Evolutionary conservation across 2,797 vertebrate genomes (phyloP).

Genomic region (Picus viridis): DNA sequence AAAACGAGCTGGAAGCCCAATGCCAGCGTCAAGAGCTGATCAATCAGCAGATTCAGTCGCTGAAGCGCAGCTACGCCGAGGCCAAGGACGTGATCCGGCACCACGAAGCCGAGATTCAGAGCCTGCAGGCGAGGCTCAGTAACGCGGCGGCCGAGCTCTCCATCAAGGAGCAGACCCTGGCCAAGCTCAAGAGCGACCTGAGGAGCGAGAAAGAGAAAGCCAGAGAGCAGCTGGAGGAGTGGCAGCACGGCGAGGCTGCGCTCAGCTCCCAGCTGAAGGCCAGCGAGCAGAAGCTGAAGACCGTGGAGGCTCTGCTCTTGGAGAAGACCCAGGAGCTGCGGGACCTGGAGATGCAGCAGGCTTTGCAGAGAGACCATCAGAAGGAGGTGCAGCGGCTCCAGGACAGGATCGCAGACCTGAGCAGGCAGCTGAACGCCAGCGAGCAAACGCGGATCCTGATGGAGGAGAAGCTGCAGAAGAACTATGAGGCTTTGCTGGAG

Average conservation of each 20-base stretch:
- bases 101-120: constrained; percentile 90
- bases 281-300: constrained; percentile 90
- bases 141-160: constrained; percentile 89
- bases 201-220: constrained; percentile 89
- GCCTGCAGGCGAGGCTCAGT: constrained; percentile 88
- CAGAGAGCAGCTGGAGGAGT: constrained; percentile 89
- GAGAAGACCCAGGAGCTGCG: constrained; percentile 91
- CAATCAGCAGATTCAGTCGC: constrained; percentile 88
- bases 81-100: constrained; percentile 90
- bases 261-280: constrained; percentile 88
- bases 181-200: constrained; percentile 89
- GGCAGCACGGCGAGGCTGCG: constrained; percentile 81
- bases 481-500: constrained; percentile 85
- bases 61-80: constrained; percentile 92
- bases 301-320: constrained; percentile 88
- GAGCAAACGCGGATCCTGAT: constrained; percentile 88
- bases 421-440: constrained; percentile 84
- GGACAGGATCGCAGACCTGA: constrained; percentile 87
- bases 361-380: constrained; percentile 89
- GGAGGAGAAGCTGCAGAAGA: constrained; percentile 90
- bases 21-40: constrained; percentile 89
- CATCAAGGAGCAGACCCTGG: constrained; percentile 90
- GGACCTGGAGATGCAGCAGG: constrained; percentile 91
- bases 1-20: constrained; percentile 89
- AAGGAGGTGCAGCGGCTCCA: constrained; percentile 91